phyloP scores from a whole-genome alignment of 2,888 invertebrate genomes.

The Ennomos erosarius region DNA sequence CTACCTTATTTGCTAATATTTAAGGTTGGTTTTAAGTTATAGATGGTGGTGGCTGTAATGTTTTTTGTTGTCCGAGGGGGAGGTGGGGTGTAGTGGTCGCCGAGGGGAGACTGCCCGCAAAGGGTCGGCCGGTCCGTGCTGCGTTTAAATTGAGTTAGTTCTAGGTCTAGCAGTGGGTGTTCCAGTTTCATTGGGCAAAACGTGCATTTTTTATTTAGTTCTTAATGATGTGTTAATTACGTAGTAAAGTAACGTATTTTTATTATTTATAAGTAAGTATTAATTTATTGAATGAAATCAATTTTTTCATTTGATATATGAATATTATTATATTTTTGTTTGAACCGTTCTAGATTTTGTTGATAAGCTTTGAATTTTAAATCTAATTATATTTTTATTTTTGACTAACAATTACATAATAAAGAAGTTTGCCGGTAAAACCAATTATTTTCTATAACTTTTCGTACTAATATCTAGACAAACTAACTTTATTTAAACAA shows the following conservation, averaged over 20 bases:
- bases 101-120: conserved; percentile 82
- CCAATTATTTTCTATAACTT: too few species aligned
- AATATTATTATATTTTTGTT: too few species aligned
- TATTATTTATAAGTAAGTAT: neutral
- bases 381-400: too few species aligned
- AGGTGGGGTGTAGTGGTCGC: conserved; percentile 82
- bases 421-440: too few species aligned
- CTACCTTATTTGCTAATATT: neutral
- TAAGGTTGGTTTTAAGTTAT: conserved; percentile 51
- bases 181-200: conserved; percentile 7
- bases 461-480: too few species aligned
- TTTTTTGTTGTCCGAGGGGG: conserved; percentile 68
- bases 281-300: too few species aligned
- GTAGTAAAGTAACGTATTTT: neutral
- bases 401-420: too few species aligned
- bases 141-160: conserved; percentile 61
- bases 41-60: conserved; percentile 59
- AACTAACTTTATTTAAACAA: too few species aligned
- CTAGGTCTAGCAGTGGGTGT: conserved; percentile 10
- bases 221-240: neutral
- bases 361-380: too few species aligned
- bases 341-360: too few species aligned
- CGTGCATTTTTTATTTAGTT: neutral
- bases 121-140: conserved; percentile 74
- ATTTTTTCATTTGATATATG: too few species aligned